Evolutionary conservation across 2,797 vertebrate genomes (phyloP).

Genomic region (Acrocephalus scirpaceus): DNA sequence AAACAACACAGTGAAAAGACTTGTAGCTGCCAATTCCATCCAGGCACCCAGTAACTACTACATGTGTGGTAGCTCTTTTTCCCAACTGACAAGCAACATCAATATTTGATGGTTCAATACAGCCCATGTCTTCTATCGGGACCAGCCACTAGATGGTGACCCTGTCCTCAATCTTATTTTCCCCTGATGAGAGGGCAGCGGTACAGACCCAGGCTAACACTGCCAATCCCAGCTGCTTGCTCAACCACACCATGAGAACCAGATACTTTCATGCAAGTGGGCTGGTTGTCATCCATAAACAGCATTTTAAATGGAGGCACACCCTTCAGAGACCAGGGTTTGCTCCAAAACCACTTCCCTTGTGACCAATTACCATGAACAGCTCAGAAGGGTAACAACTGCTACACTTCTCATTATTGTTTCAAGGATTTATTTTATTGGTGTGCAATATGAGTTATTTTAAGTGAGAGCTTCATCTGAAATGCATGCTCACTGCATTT

Average conservation of each 20-base stretch:
- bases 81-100: neutral
- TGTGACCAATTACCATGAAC: neutral
- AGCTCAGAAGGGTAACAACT: neutral
- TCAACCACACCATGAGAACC: constrained; percentile 5
- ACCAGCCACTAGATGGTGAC: constrained; percentile 54
- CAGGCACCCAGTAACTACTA: neutral
- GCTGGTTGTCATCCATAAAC: neutral
- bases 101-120: neutral
- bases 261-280: neutral
- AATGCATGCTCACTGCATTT: neutral
- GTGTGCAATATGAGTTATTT: neutral
- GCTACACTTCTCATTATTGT: neutral
- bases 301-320: neutral
- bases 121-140: neutral
- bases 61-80: neutral
- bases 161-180: neutral
- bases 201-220: neutral
- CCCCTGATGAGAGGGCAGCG: accelerated
- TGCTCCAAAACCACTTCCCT: constrained; percentile 24
- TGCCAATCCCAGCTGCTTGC: neutral
- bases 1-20: neutral
- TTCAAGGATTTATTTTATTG: constrained; percentile 32
- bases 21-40: neutral
- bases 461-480: neutral
- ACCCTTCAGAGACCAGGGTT: constrained; percentile 10